Evolutionary conservation across 2,113 vertebrate genomes (phyloP).

Genomic region (Phrynosoma blainvillii): DNA sequence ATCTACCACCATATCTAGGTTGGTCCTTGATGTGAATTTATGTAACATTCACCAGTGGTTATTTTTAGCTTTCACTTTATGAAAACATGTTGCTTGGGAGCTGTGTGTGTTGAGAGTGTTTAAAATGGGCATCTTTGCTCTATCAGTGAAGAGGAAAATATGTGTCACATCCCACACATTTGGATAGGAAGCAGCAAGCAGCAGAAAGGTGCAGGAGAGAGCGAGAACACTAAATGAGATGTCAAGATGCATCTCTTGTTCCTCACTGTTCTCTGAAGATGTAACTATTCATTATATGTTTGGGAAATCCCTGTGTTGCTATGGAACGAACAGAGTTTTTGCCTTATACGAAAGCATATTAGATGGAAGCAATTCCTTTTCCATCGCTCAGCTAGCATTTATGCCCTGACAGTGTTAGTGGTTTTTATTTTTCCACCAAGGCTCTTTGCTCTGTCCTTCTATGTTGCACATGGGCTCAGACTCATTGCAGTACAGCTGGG

Average conservation of each 20-base stretch:
- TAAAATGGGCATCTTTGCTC: conserved; percentile 60
- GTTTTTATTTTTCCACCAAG: background rate
- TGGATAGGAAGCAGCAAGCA: conserved; percentile 38
- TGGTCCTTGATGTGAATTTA: conserved; percentile 38
- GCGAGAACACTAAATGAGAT: conserved; percentile 4
- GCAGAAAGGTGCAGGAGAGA: conserved; percentile 39
- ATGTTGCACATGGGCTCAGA: background rate
- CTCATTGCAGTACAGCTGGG: background rate
- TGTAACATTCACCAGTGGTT: conserved; percentile 25
- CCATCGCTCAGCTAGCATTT: conserved; percentile 7
- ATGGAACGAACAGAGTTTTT: conserved; percentile 23
- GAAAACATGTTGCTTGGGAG: conserved; percentile 65
- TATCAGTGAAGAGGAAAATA: conserved; percentile 53
- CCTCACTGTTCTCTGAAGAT: conserved; percentile 3
- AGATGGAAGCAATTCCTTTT: conserved; percentile 33
- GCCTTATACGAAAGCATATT: background rate
- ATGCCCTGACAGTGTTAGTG: background rate
- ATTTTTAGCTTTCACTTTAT: conserved; percentile 54
- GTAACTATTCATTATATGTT: conserved; percentile 14
- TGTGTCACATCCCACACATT: conserved; percentile 62
- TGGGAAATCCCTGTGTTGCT: background rate
- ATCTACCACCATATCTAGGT: background rate
- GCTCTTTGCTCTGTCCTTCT: background rate
- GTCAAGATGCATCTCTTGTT: conserved; percentile 20
- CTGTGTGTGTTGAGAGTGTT: conserved; percentile 54